A percentile compares a stretch with the other conserved stretches of the same genome.
phyloP scores from a whole-genome alignment of 1,140 invertebrate species.

The Drosophila novamexicana region DNA sequence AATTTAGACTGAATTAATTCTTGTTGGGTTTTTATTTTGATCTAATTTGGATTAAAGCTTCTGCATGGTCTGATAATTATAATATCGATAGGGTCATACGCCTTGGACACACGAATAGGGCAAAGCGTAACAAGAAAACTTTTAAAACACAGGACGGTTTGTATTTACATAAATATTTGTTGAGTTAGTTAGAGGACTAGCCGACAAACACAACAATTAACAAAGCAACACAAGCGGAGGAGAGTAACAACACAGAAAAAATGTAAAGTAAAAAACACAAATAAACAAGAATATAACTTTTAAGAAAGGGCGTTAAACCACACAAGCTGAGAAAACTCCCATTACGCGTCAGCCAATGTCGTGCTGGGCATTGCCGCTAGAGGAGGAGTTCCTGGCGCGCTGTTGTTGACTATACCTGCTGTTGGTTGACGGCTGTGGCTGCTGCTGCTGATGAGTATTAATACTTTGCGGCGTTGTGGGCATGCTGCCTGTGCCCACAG shows the following conservation, averaged over 20 bases:
- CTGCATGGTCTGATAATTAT: slow-evolving; percentile 20
- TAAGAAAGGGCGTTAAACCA: slow-evolving; percentile 86
- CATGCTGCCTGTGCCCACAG: slow-evolving; percentile 58
- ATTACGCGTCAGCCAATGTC: slow-evolving; percentile 91
- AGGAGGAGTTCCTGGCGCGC: slow-evolving; percentile 87
- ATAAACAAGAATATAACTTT: slow-evolving; percentile 28
- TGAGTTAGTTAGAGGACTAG: slow-evolving; percentile 36
- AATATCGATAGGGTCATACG: slow-evolving; percentile 10
- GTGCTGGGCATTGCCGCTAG: slow-evolving; percentile 75
- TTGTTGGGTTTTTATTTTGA: slow-evolving; percentile 23
- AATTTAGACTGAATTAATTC: slow-evolving; percentile 53
- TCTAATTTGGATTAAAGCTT: slow-evolving; percentile 51
- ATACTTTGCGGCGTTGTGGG: slow-evolving; percentile 76
- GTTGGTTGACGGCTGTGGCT: slow-evolving; percentile 86
- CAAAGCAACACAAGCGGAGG: slow-evolving; percentile 37
- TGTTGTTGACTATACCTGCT: slow-evolving; percentile 89
- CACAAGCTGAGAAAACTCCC: slow-evolving; percentile 91
- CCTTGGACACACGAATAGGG: slow-evolving; percentile 7
- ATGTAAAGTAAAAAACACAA: slow-evolving; percentile 8
- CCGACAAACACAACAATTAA: slow-evolving; percentile 59
- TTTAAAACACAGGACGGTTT: background rate
- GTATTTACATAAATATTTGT: slow-evolving; percentile 48
- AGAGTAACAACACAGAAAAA: slow-evolving; percentile 22
- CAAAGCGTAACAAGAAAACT: slow-evolving; percentile 30
- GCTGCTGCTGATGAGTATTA: slow-evolving; percentile 57